Evolutionary conservation across 2,113 vertebrate genomes (phyloP).

Genomic region (mouse (Mus musculus)): GRCm39 chr12:69500001-69500500

Average conservation of each 20-base stretch:
- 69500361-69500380: neutral
- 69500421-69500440: too few species aligned
- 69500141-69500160: neutral
- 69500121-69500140: neutral
- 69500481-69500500: neutral
- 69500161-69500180: neutral
- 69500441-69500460: neutral
- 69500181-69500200: neutral
- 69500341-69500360: neutral
- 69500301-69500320: neutral
- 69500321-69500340: neutral
- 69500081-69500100: neutral
- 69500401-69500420: too few species aligned
- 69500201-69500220: neutral
- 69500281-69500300: neutral
- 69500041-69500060: neutral
- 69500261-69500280: neutral
- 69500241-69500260: neutral
- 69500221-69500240: neutral
- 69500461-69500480: neutral
- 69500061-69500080: neutral
- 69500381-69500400: neutral
- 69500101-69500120: neutral
- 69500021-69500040: neutral
- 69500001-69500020: neutral